Base-by-base conservation (phyloP, 2,797 vertebrate genomes). In the Sternotherus odoratus region DNA sequence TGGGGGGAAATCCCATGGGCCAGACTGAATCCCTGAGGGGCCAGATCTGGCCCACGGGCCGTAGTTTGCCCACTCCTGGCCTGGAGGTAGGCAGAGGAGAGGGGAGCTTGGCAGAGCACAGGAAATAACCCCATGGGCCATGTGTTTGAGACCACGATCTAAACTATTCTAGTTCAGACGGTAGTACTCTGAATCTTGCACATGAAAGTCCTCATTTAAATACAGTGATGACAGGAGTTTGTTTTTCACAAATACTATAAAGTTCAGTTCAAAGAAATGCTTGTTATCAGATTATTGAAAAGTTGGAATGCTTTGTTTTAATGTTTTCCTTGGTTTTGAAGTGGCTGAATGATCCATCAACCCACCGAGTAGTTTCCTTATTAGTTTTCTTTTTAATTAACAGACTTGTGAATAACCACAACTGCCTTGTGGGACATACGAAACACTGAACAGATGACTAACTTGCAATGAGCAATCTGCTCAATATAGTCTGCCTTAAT, bases 381-480 rank as follows among this genome's bases (percentile, higher is more conserved):
- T 94, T 96, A 87, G 63, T 97, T 98, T 97, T 97, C 95, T 95
- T 98, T 97, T 97, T 98, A 98, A 98, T 98, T 98, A 98, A 97
- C 97, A 98, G 97, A 97, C 96, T 97, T 98, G 97, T 97, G 97
- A 98, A 97, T 97, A 97, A 97, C 97, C 98, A 96, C 97, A 98
- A 97, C 89, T 84, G 96, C 97, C 94, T 97, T 96, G 91, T 97
- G 97, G 97, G 95, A 97, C 96, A 91, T 79, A 81, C 92, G 93
- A 97, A 98, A 98, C 91, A 79, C 97, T 97, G 96, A 97, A 96
- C 98, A 98, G 97, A 98, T 98, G 96, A 98, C 96, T 96, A 95
- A 94, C 93, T 94, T 95, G 90, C 95, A 97, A 94, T 88, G 86
- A 98, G 95, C 97, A 97, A 97, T 96, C 96, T 95, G 93, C 87